Conservation (phyloP, 1,140 invertebrate genomes). For the Drosophila cardini region DNA sequence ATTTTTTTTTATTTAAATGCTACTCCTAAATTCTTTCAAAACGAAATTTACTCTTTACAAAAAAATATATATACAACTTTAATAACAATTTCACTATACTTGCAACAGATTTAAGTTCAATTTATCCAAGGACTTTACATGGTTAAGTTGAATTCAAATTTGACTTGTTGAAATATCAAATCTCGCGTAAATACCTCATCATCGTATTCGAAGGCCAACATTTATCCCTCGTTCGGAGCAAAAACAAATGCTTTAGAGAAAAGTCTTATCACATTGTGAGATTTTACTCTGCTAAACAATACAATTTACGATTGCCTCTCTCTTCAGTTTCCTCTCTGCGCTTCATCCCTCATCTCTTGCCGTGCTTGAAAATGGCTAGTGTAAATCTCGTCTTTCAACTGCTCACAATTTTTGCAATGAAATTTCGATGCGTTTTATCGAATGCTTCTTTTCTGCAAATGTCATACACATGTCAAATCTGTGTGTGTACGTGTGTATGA, state of each 20-base stretch:
- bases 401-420: slow-evolving; percentile 75
- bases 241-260: slow-evolving; percentile 47
- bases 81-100: neutral
- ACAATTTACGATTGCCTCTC: slow-evolving; percentile 33
- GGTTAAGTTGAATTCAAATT: neutral
- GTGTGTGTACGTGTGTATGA: slow-evolving; percentile 11
- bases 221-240: slow-evolving; percentile 27
- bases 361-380: slow-evolving; percentile 54
- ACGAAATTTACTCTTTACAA: no score
- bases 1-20: no score
- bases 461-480: slow-evolving; percentile 71
- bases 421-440: slow-evolving; percentile 78
- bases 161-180: slow-evolving; percentile 12
- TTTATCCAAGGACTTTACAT: neutral
- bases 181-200: neutral
- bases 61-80: no score
- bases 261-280: slow-evolving; percentile 51
- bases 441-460: slow-evolving; percentile 72
- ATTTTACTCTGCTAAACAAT: slow-evolving; percentile 73
- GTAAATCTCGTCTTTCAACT: slow-evolving; percentile 76
- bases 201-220: slow-evolving; percentile 25
- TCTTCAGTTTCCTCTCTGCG: neutral
- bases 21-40: no score
- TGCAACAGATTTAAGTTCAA: neutral
- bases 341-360: neutral